Conservation (phyloP, 2,797 vertebrate genomes). For the Cetoscarus ocellatus region DNA sequence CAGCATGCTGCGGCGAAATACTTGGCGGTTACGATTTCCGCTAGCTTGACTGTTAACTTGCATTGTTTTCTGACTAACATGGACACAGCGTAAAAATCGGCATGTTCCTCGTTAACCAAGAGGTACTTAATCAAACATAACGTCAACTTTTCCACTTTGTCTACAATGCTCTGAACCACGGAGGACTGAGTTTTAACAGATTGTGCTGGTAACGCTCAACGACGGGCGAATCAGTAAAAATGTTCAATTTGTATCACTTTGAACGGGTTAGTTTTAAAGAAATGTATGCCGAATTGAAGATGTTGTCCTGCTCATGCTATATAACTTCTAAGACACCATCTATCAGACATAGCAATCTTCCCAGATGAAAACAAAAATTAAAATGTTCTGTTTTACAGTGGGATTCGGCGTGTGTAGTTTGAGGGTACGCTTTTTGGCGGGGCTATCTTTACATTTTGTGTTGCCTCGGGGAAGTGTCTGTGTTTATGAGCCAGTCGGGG, state of each 20-base stretch:
- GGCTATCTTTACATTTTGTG: neutral
- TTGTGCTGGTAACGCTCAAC: neutral
- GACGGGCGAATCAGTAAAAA: neutral
- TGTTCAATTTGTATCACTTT: fast-evolving
- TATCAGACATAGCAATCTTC: neutral
- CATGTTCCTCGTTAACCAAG: neutral
- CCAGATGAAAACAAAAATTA: neutral
- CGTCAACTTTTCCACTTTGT: slow-evolving; percentile 64
- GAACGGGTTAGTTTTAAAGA: neutral
- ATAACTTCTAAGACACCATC: neutral
- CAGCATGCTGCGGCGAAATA: slow-evolving; percentile 30
- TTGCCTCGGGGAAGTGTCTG: neutral
- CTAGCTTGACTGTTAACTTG: neutral
- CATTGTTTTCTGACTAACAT: neutral
- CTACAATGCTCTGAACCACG: neutral
- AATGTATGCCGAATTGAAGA: slow-evolving; percentile 6
- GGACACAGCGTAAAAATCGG: slow-evolving; percentile 19
- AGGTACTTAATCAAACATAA: slow-evolving; percentile 37
- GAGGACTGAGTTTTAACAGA: slow-evolving; percentile 2
- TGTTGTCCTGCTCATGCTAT: neutral
- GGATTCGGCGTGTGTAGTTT: slow-evolving; percentile 11
- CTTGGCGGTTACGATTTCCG: neutral
- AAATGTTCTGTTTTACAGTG: slow-evolving; percentile 1
- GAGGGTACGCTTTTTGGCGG: neutral
- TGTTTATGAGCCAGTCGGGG: neutral